A percentile compares a stretch with the other conserved stretches of the same genome.
Conservation (phyloP, 2,888 invertebrate species). For the Cactoblastis cactorum region DNA sequence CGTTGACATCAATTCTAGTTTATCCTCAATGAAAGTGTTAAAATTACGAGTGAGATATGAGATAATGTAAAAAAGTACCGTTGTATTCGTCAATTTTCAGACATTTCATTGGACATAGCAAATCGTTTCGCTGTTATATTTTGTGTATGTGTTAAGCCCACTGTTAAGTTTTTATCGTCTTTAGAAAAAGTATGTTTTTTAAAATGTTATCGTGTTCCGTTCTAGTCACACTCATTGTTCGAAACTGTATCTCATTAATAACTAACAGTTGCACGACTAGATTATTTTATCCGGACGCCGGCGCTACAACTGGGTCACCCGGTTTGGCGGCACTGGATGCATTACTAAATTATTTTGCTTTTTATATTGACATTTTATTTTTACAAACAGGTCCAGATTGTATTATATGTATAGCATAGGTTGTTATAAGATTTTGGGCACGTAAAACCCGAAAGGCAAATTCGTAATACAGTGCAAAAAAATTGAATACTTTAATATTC, state of each 20-base stretch:
- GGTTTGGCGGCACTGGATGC: slow-evolving; percentile 34
- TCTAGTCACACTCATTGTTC: background rate
- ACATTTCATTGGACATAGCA: too few relatives aligned
- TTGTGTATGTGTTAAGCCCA: background rate
- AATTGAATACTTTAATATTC: too few relatives aligned
- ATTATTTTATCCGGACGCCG: slow-evolving; percentile 21
- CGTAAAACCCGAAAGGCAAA: too few relatives aligned
- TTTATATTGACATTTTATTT: background rate
- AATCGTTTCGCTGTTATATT: too few relatives aligned
- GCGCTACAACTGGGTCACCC: slow-evolving; percentile 45
- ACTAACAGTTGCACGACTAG: slow-evolving; percentile 8
- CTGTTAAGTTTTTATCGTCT: background rate
- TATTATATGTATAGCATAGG: too few relatives aligned
- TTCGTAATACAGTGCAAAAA: too few relatives aligned
- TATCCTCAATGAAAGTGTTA: too few relatives aligned
- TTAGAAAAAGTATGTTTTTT: background rate
- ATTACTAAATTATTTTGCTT: slow-evolving; percentile 1
- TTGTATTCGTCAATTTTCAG: too few relatives aligned
- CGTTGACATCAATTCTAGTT: too few relatives aligned
- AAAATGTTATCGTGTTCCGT: background rate
- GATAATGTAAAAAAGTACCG: too few relatives aligned
- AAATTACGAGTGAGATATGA: too few relatives aligned
- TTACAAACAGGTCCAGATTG: background rate
- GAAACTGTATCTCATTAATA: background rate
- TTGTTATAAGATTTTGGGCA: background rate